Percentiles rank a stretch among this genome's conserved stretches.
Evolutionary conservation across 2,797 vertebrate species (phyloP).

Genomic region (Lagocephalus sceleratus): DNA sequence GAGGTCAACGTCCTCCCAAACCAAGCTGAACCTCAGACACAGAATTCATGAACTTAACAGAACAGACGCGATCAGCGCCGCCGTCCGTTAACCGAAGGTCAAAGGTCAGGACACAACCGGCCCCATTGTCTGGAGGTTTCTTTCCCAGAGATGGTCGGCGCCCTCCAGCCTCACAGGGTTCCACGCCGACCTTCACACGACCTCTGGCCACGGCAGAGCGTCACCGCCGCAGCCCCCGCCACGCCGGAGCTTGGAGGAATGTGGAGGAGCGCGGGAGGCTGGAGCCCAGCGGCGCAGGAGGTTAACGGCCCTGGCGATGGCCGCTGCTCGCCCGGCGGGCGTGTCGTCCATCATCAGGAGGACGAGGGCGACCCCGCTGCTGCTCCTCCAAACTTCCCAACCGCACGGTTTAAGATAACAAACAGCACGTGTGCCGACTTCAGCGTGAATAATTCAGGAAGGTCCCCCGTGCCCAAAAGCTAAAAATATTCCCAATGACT

Average conservation of each 20-base stretch:
- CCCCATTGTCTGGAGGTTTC: conserved; percentile 57
- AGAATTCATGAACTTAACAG: too few species aligned
- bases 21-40: too few species aligned
- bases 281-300: conserved; percentile 33
- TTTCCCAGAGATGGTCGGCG: conserved; percentile 65
- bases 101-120: conserved; percentile 57
- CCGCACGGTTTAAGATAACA: conserved; percentile 63
- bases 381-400: conserved; percentile 32
- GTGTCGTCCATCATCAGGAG: too few species aligned
- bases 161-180: conserved; percentile 60
- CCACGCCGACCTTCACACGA: conserved; percentile 66
- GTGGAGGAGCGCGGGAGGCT: conserved; percentile 44
- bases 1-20: too few species aligned
- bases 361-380: conserved; percentile 40
- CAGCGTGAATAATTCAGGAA: conserved; percentile 57
- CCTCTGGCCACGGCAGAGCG: conserved; percentile 48
- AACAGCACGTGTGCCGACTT: conserved; percentile 38
- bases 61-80: too few species aligned
- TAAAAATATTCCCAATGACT: conserved; percentile 60
- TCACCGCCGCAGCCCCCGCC: conserved; percentile 46
- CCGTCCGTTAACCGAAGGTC: conserved; percentile 54
- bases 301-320: conserved; percentile 59
- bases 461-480: conserved; percentile 33
- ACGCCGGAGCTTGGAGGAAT: conserved; percentile 52
- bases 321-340: too few species aligned